phyloP scores from a whole-genome alignment of 1,140 invertebrate species.

The Notospermus geniculatus region DNA sequence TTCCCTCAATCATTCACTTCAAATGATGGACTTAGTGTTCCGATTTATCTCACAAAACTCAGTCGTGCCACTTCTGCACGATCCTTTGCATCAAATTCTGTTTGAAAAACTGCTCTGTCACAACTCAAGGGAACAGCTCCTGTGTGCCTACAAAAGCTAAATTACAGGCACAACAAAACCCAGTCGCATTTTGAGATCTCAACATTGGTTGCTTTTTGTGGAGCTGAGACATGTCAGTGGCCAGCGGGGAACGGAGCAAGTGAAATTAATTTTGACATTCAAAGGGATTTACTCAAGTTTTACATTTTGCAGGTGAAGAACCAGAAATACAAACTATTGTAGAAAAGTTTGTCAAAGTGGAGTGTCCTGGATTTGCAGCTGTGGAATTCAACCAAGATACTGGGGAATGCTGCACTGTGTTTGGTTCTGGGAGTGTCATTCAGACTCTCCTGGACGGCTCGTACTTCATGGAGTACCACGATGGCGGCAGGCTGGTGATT shows the following conservation, averaged over 20 bases:
- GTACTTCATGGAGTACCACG: constrained; percentile 46
- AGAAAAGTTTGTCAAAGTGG: constrained; percentile 43
- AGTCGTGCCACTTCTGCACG: too few relatives aligned
- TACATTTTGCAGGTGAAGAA: constrained; percentile 9
- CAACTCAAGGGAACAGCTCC: too few relatives aligned
- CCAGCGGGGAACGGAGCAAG: too few relatives aligned
- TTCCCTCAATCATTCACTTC: not conserved
- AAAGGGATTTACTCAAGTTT: too few relatives aligned
- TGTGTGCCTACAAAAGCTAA: too few relatives aligned
- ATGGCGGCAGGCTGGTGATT: constrained; percentile 46
- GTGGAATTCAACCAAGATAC: constrained; percentile 51
- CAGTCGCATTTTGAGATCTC: not conserved
- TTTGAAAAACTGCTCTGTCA: too few relatives aligned
- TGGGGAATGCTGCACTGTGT: constrained; percentile 48
- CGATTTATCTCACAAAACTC: too few relatives aligned
- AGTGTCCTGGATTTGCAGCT: constrained; percentile 54
- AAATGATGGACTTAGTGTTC: too few relatives aligned
- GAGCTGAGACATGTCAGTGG: not conserved
- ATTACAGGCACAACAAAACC: too few relatives aligned
- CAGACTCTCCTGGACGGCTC: constrained; percentile 50
- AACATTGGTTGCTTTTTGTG: not conserved
- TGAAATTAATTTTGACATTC: too few relatives aligned
- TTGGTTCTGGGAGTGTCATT: constrained; percentile 49
- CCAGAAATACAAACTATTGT: constrained; percentile 28
- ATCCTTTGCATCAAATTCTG: too few relatives aligned